Percentiles rank a stretch among this genome's conserved stretches.
These are phyloP conservation scores for Lepidocyrtinus sp. DNA, from an alignment of 2,888 invertebrate genomes.

Conservation along the genomic window DNA sequence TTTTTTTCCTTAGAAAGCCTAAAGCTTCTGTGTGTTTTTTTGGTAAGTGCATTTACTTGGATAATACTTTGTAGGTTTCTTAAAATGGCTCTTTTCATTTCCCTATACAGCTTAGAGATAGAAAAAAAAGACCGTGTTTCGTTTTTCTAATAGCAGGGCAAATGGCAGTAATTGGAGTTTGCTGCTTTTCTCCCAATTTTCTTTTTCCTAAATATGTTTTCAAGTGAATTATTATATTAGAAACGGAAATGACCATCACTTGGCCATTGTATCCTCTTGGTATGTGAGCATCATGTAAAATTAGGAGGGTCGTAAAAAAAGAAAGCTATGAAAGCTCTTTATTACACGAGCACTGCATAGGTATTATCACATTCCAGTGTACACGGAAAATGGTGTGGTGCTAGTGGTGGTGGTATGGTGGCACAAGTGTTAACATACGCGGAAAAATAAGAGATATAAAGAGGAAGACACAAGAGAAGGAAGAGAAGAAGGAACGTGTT, in stretches of 20 bases:
- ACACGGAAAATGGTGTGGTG: neutral
- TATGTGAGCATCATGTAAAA: slow-evolving; percentile 16
- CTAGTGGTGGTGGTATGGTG: slow-evolving; percentile 7
- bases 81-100: too few relatives aligned
- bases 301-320: slow-evolving; percentile 12
- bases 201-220: slow-evolving; percentile 2
- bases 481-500: slow-evolving; percentile 56
- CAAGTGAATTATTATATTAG: slow-evolving; percentile 49
- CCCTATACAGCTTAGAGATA: neutral
- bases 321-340: slow-evolving; percentile 3
- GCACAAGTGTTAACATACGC: slow-evolving; percentile 32
- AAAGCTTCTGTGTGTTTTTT: too few relatives aligned
- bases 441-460: slow-evolving; percentile 11
- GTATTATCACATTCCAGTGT: neutral
- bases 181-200: slow-evolving; percentile 7
- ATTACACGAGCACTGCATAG: neutral
- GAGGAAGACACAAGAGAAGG: slow-evolving; percentile 19
- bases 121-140: neutral
- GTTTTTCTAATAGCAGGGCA: neutral
- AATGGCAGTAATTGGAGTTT: neutral
- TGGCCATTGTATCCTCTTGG: slow-evolving; percentile 31
- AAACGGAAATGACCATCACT: slow-evolving; percentile 58
- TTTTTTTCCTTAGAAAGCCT: neutral
- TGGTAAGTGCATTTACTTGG: too few relatives aligned
- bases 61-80: too few relatives aligned